A percentile compares a stretch with the other conserved stretches of the same genome.
These are phyloP conservation scores for Brenthis hecate DNA, from an alignment of 2,888 invertebrate genomes.

Conservation along the genomic window DNA sequence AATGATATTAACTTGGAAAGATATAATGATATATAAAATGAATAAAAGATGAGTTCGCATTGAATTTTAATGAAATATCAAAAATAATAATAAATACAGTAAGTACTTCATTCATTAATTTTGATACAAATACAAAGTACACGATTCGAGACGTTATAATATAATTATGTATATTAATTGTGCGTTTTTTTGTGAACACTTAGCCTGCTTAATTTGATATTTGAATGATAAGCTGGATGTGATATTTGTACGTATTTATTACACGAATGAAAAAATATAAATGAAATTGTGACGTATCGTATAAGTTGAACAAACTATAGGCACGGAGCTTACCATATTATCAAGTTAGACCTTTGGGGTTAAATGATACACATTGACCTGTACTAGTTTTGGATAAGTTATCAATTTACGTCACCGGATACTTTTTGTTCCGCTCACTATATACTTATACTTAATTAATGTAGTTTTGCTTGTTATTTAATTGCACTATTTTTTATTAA, in stretches of 20 bases:
- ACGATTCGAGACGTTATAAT: too few species aligned
- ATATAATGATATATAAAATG: too few species aligned
- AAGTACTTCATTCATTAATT: too few species aligned
- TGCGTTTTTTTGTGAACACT: too few species aligned
- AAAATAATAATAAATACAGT: too few species aligned
- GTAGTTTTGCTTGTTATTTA: slow-evolving; percentile 2
- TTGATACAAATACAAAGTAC: too few species aligned
- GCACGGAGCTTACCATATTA: slow-evolving; percentile 59
- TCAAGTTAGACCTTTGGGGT: slow-evolving; percentile 53
- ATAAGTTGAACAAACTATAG: slow-evolving; percentile 74
- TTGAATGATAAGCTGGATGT: slow-evolving; percentile 36
- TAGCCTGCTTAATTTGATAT: too few species aligned
- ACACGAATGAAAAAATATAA: slow-evolving; percentile 49
- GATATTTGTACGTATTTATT: slow-evolving; percentile 42
- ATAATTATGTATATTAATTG: too few species aligned
- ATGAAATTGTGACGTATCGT: slow-evolving; percentile 64
- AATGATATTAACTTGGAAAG: too few species aligned
- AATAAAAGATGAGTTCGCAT: too few species aligned
- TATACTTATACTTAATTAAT: slow-evolving; percentile 4
- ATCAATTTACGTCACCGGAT: slow-evolving; percentile 74
- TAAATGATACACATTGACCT: slow-evolving; percentile 70
- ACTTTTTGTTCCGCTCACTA: slow-evolving; percentile 43
- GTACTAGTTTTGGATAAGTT: slow-evolving; percentile 74
- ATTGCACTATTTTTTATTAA: neutral
- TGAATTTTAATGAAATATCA: too few species aligned